phyloP scores from a whole-genome alignment of 2,797 vertebrate genomes.

The Mormyrus hasselquistii region DNA sequence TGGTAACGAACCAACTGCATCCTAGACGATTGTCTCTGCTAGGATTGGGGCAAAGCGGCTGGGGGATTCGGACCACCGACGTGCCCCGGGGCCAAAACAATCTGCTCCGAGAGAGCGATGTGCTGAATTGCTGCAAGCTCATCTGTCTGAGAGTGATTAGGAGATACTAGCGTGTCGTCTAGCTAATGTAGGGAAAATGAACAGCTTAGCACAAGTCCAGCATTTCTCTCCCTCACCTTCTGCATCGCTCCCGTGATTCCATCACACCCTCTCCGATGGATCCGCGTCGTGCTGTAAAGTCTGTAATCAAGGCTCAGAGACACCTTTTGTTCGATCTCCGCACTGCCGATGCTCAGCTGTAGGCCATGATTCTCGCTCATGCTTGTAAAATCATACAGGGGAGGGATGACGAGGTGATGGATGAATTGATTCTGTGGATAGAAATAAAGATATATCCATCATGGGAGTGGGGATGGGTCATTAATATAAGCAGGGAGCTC shows the following conservation, averaged over 20 bases:
- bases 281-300: background rate
- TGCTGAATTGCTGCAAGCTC: background rate
- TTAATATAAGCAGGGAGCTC: constrained; percentile 39
- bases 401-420: constrained; percentile 26
- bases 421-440: constrained; percentile 27
- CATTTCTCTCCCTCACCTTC: background rate
- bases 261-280: background rate
- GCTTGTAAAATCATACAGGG: constrained; percentile 23
- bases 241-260: background rate
- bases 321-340: background rate
- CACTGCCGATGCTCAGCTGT: no score
- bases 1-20: background rate
- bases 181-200: background rate
- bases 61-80: background rate
- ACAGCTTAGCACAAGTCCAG: background rate
- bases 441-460: constrained; percentile 25
- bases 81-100: background rate
- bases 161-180: background rate
- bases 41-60: background rate
- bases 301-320: background rate
- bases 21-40: background rate
- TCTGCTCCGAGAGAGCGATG: background rate
- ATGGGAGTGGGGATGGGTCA: constrained; percentile 33
- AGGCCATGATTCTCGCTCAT: background rate
- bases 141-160: background rate